Conservation (phyloP, 2,888 invertebrate genomes). For the Pteria penguin region DNA sequence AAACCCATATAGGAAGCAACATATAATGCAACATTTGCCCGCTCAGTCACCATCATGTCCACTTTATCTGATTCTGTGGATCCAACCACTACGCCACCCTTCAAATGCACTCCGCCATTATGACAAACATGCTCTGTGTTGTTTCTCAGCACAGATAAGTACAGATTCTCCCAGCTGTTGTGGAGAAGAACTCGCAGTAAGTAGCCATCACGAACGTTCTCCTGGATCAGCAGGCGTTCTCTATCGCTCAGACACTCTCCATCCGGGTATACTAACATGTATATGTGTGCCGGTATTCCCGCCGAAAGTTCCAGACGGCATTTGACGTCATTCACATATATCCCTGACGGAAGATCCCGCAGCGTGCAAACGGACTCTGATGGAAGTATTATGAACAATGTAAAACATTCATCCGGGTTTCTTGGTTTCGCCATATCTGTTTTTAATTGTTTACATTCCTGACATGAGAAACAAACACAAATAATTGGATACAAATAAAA, state of each 20-base stretch:
- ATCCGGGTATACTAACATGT: slow-evolving; percentile 60
- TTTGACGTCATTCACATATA: slow-evolving; percentile 58
- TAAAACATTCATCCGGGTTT: slow-evolving; percentile 47
- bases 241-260: slow-evolving; percentile 60
- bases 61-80: slow-evolving; percentile 51
- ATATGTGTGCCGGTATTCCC: slow-evolving; percentile 66
- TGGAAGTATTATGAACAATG: slow-evolving; percentile 66
- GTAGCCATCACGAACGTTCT: slow-evolving; percentile 68
- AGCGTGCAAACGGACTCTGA: slow-evolving; percentile 65
- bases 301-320: slow-evolving; percentile 62
- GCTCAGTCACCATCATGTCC: slow-evolving; percentile 55
- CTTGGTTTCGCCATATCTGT: background rate
- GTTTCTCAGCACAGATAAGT: slow-evolving; percentile 48
- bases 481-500: background rate
- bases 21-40: slow-evolving; percentile 60
- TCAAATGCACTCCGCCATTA: slow-evolving; percentile 60
- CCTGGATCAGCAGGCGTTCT: slow-evolving; percentile 56
- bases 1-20: slow-evolving; percentile 59
- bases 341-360: slow-evolving; percentile 61
- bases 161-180: slow-evolving; percentile 62
- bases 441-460: no score
- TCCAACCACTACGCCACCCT: slow-evolving; percentile 52
- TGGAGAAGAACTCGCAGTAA: slow-evolving; percentile 58
- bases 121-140: slow-evolving; percentile 60
- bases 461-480: no score